phyloP scores from a whole-genome alignment of 2,888 invertebrate genomes.

The Pogonocherus hispidulus region DNA sequence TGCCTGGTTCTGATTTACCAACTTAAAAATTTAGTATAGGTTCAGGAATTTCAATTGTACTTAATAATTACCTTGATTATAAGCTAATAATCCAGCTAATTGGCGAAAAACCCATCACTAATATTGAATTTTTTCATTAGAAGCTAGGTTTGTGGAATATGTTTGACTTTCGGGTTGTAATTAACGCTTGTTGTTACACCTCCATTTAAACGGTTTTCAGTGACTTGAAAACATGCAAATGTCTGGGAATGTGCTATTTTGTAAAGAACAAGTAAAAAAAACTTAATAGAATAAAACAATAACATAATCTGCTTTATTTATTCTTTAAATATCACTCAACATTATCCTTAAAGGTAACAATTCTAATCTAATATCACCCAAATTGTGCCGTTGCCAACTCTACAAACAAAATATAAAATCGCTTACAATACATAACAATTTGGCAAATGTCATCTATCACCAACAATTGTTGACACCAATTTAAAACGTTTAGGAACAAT shows the following conservation, averaged over 20 bases:
- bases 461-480: constrained; percentile 38
- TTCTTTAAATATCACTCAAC: constrained; percentile 23
- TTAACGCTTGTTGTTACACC: too few species aligned
- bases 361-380: constrained; percentile 46
- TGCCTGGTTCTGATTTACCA: too few species aligned
- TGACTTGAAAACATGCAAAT: background rate
- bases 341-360: constrained; percentile 22
- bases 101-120: too few species aligned
- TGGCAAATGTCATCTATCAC: constrained; percentile 40
- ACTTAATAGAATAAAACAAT: background rate
- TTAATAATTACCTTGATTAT: too few species aligned
- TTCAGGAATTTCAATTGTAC: too few species aligned
- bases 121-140: too few species aligned
- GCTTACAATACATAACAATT: constrained; percentile 36
- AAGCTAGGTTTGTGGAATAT: too few species aligned
- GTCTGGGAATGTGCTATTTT: background rate
- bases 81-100: too few species aligned
- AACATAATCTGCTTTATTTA: background rate
- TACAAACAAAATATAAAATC: constrained; percentile 21
- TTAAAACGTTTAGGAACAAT: too few species aligned
- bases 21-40: too few species aligned
- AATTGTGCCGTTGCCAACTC: constrained; percentile 39
- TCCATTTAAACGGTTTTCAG: background rate
- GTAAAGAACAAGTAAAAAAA: too few species aligned
- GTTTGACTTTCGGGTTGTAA: too few species aligned